These are phyloP conservation scores for Andrena minutula DNA, from an alignment of 2,888 invertebrate genomes.

Conservation along the genomic window DNA sequence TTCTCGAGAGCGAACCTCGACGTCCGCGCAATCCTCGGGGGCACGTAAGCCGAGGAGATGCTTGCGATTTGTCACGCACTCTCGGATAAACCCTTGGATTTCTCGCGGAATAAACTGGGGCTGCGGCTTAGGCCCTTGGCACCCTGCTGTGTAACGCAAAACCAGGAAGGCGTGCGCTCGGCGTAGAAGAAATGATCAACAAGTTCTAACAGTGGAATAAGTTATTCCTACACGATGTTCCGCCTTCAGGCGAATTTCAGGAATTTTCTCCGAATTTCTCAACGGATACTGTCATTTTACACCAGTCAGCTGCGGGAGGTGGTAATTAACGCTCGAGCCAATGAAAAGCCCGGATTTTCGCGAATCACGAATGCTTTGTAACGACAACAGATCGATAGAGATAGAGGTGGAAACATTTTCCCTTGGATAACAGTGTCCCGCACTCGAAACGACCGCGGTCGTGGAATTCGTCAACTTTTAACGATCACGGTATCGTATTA, in stretches of 20 bases:
- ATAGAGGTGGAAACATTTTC: conserved; percentile 33
- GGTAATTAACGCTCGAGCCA: conserved; percentile 24
- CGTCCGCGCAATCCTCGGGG: conserved; percentile 7
- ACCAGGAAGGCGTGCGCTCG: conserved; percentile 13
- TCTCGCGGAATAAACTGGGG: conserved; percentile 24
- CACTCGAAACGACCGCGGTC: conserved; percentile 35
- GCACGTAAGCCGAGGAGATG: conserved; percentile 30
- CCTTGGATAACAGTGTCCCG: conserved; percentile 37
- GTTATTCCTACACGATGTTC: conserved; percentile 2
- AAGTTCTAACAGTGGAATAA: neutral
- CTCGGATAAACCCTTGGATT: conserved; percentile 32
- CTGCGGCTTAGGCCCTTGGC: conserved; percentile 13
- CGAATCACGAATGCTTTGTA: neutral
- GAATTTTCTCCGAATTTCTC: conserved; percentile 13
- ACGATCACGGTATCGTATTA: conserved; percentile 54
- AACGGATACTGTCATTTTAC: conserved; percentile 8
- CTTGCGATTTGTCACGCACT: conserved; percentile 39
- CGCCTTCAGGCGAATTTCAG: neutral
- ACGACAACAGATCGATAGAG: conserved; percentile 38
- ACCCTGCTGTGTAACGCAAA: conserved; percentile 31
- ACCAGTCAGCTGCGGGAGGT: neutral
- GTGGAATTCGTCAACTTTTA: conserved; percentile 59
- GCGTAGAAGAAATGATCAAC: neutral
- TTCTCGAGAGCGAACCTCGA: neutral
- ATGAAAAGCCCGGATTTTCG: conserved; percentile 15